Base-by-base conservation (phyloP, 2,888 invertebrate species). In the Terebella lapidaria region DNA sequence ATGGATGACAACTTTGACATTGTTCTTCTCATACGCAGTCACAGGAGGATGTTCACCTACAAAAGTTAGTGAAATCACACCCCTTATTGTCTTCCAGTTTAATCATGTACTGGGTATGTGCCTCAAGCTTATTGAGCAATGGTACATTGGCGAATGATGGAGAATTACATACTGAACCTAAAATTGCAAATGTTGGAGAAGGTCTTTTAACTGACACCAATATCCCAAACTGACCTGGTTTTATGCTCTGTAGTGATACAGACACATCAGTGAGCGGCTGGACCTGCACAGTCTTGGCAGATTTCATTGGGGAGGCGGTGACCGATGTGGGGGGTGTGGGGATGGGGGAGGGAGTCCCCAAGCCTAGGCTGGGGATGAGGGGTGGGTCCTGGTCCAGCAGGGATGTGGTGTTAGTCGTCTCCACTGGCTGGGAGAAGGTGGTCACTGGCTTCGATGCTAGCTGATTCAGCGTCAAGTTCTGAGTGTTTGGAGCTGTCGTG, bases 1-100 rank as follows among this genome's bases (percentile, higher is more conserved):
- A 80, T 93, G 91, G 47, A 94, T 82, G 27, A 89, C 86, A 20
- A 93, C 87, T 53, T 87, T 87, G 46, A 94, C 82, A 22, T 89
- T 89, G 70, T 88, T 88, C 66, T 86, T 86, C 70, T 90, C 89
- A 70, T 90, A 88, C 60, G 90, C 86, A 0, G 85, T 86, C 62
- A 90, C 73, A 0, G 91, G 89, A 42, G 87, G 83, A 65, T 86
- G 83, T 30, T 84, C 83, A 68, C 89, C 85, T 85, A 66, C 4
- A 61, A 22, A 49, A 49, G 10, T 18, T n/a, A n/a, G n/a, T n/a
- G n/a, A n/a, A n/a, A n/a, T n/a, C n/a, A 35, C 18, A 26, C 18
- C 20, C 28, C 10, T 49, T 20, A 49, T 15, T 49, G 49, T 5
- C 30, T 2, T 15, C 26, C 3, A 54, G 18, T 10, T 29, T 28